These are phyloP conservation scores for Temnothorax ravouxi DNA, from an alignment of 2,888 invertebrate genomes.

Conservation along the genomic window DNA sequence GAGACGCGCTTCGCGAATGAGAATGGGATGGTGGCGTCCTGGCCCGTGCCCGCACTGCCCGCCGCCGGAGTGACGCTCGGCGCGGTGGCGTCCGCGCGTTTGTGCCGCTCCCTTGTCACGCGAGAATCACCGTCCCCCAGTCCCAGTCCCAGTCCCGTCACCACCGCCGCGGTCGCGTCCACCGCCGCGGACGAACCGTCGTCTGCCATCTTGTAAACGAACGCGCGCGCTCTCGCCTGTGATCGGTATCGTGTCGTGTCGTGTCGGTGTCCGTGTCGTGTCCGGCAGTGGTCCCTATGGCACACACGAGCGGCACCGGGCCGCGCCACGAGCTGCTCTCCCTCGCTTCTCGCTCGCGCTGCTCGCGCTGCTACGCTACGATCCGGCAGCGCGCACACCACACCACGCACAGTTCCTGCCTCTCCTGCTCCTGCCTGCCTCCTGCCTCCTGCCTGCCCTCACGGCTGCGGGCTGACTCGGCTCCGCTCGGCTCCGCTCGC, in stretches of 20 bases:
- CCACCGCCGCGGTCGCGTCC: constrained; percentile 85
- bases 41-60: constrained; percentile 23
- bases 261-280: constrained; percentile 43
- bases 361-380: neutral
- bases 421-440: too few relatives aligned
- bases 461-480: neutral
- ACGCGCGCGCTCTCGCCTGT: constrained; percentile 88
- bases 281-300: constrained; percentile 75
- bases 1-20: too few relatives aligned
- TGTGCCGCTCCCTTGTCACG: constrained; percentile 80
- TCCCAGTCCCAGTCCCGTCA: constrained; percentile 84
- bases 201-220: constrained; percentile 93
- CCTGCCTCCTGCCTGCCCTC: too few relatives aligned
- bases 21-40: too few relatives aligned
- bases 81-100: constrained; percentile 73
- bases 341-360: neutral
- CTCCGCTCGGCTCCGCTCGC: constrained; percentile 34
- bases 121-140: constrained; percentile 73
- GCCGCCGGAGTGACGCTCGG: constrained; percentile 46
- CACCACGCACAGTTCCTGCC: too few relatives aligned
- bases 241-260: constrained; percentile 38
- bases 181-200: constrained; percentile 91
- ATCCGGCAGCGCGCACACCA: constrained; percentile 62
- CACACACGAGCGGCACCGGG: constrained; percentile 72
- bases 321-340: constrained; percentile 68